A percentile compares a stretch with the other conserved stretches of the same genome.
Evolutionary conservation across 2,888 invertebrate genomes (phyloP).

Genomic region (Tanytarsus gracilentus): DNA sequence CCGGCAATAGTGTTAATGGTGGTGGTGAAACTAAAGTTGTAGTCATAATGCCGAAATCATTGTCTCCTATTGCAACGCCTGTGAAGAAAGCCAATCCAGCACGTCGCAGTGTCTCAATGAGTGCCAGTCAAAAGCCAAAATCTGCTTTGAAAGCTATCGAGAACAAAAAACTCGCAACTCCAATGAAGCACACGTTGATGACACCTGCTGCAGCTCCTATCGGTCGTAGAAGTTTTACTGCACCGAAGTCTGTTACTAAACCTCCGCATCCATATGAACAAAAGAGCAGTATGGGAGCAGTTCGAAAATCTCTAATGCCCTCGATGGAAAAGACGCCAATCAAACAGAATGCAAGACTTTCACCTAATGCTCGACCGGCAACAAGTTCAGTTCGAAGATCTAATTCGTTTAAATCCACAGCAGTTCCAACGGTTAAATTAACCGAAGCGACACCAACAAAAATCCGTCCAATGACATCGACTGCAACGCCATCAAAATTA

Average conservation of each 20-base stretch:
- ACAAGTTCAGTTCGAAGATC: neutral
- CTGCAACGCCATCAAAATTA: neutral
- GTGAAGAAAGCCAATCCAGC: neutral
- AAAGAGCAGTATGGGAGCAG: neutral
- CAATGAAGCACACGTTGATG: neutral
- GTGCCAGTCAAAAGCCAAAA: neutral
- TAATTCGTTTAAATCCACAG: neutral
- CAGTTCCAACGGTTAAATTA: neutral
- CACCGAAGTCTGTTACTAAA: neutral
- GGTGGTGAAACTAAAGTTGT: neutral
- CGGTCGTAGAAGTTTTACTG: neutral
- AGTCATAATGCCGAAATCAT: neutral
- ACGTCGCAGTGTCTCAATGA: neutral
- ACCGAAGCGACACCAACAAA: neutral
- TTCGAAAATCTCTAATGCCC: constrained; percentile 11
- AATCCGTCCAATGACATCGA: neutral
- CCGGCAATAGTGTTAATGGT: neutral
- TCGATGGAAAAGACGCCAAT: constrained; percentile 7
- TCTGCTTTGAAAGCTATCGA: neutral
- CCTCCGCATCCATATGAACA: neutral
- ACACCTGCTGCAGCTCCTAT: neutral
- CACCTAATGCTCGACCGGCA: neutral
- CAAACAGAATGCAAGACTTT: neutral
- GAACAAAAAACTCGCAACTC: neutral
- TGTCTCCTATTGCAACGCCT: neutral